Base-by-base conservation (phyloP, 2,888 invertebrate genomes). In the Oscheius myriophilus region DNA sequence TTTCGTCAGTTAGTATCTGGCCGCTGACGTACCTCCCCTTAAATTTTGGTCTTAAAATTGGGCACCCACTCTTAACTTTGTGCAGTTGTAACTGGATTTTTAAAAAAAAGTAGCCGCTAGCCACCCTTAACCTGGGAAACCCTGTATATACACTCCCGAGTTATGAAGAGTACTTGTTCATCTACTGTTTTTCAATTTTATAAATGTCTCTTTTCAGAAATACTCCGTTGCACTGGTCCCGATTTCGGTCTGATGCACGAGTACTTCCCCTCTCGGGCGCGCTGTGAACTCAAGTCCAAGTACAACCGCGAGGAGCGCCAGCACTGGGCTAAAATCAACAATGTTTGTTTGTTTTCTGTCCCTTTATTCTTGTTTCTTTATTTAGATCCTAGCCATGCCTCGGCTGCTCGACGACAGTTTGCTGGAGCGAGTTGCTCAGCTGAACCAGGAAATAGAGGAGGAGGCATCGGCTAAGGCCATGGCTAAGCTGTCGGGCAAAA, bases 191-290 rank as follows among this genome's bases (percentile, higher is more conserved):
- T 33, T 33, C n/a, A n/a, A n/a, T n/a, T n/a, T n/a, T n/a, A n/a
- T n/a, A n/a, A n/a, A n/a, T n/a, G n/a, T n/a, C n/a, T n/a, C n/a
- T 43, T 43, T 43, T 43, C 69, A 81, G 82, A 82, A 45, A 72
- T 85, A 11, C 72, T 85, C 6, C 73, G 73, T 41, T 75, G 81
- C 55, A 84, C 83, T 14, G 85, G 85, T 12, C 70, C 79, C 18
- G 85, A 85, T 67, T 85, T 85, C 53, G 79, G 82, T 9, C 64
- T 84, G 53, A 84, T 85, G 82, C 82, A 84, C 62, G 79, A 83
- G 49, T 85, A 81, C 62, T 78, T 86, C 42, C 82, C 84, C 0
- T 62, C 71, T 14, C 58, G 85, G 52, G 74, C 84, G 23, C 66
- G 86, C 12, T 53, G 71, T 9, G 86, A 86, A 67, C 69, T 85